Conservation (phyloP, 2,113 vertebrate species). For the Eudyptes chrysolophus region DNA sequence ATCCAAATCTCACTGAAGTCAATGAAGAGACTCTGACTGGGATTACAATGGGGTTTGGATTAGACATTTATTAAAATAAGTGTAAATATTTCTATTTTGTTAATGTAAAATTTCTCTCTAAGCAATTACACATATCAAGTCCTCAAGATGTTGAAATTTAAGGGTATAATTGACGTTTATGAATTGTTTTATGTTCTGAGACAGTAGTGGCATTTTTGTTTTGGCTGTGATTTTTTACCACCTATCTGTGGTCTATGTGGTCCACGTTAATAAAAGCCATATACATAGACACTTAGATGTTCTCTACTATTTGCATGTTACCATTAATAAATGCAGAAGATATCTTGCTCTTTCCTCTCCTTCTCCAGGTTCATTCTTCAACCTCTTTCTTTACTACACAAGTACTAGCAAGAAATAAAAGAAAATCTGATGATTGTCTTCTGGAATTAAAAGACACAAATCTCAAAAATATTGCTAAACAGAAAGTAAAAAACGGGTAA, state of each 20-base stretch:
- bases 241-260: background rate
- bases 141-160: background rate
- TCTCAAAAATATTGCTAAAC: background rate
- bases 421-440: rapidly evolving
- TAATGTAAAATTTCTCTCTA: background rate
- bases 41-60: background rate
- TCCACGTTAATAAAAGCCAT: background rate
- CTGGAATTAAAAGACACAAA: background rate
- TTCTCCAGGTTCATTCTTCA: background rate
- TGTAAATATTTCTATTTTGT: background rate
- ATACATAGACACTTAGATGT: background rate
- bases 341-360: background rate
- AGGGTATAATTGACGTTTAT: background rate
- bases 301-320: background rate
- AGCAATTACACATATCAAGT: background rate
- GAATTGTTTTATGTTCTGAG: background rate
- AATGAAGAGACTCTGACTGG: background rate
- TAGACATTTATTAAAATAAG: background rate
- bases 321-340: background rate
- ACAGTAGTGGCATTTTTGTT: background rate
- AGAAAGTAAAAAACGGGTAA: background rate
- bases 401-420: background rate
- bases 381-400: background rate
- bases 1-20: background rate
- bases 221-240: background rate